Evolutionary conservation across 2,797 vertebrate species (phyloP), one percentile per base, ranked within the genome.

Genomic region (Jordanella pulchra): DNA sequence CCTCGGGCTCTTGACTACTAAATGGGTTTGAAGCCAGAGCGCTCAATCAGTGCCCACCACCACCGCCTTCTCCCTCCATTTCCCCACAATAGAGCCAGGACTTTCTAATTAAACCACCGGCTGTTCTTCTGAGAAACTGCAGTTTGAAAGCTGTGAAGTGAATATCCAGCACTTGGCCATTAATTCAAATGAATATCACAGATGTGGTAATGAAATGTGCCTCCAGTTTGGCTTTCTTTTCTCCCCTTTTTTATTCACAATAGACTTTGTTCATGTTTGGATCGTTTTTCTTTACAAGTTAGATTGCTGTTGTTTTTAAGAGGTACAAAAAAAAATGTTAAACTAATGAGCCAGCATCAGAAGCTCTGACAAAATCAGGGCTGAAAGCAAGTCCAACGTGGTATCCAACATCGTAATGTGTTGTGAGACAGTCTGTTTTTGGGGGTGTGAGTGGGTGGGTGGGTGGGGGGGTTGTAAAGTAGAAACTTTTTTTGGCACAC

Each of bases 41-140:
- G 81, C 75, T 90, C 85, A 78, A 84, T 91, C 89, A 85, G 79
- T 55, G 69, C 78, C 82, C 76, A 67, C 82, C 39, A 35, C 79
- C 66, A 28, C 82, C 67, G 39, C 83, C 78, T 53, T 76, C 75
- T 80, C 76, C 79, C 72, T 25, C 72, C 15, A 54, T 25, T 45
- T 60, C 78, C 75, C 65, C 73, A 88, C 83, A 81, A 86, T 58
- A 76, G 65, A 84, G 72, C 80, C 68, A 73, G 76, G 68, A 72
- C 78, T 85, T 86, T 81, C 78, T 89, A 92, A 90, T 92, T 90
- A 91, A 88, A 85, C 84, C 50, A 70, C 83, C 79, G 84, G 70
- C 84, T 81, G 81, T 78, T 89, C 85, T 79, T 88, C 73, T 73
- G 82, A 81, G 82, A 78, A 87, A 85, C 85, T 73, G 65, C 63